These are phyloP conservation scores for Phataginus tetradactyla DNA, from an alignment of 2,797 vertebrate species.

Conservation along the genomic window DNA sequence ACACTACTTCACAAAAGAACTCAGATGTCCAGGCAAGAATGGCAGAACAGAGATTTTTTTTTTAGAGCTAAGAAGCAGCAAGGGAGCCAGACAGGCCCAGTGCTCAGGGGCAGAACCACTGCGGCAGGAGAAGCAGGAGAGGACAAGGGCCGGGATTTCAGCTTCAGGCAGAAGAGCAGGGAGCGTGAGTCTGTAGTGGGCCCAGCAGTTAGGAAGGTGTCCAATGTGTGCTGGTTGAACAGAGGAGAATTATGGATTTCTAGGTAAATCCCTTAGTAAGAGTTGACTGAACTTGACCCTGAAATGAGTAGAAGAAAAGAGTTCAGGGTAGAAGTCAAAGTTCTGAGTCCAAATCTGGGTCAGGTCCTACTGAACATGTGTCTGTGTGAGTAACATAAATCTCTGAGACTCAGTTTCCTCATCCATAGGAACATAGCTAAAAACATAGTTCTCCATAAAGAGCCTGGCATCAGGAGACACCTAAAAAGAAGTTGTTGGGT, in stretches of 20 bases:
- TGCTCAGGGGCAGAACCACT: neutral
- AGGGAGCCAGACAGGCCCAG: neutral
- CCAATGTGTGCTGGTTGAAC: neutral
- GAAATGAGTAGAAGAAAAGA: neutral
- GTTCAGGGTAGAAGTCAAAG: neutral
- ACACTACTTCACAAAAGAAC: neutral
- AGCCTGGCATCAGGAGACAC: neutral
- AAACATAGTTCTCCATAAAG: neutral
- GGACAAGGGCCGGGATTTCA: neutral
- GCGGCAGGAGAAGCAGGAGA: neutral
- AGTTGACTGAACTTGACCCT: neutral
- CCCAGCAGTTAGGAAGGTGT: neutral
- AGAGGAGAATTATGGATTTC: neutral
- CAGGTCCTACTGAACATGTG: neutral
- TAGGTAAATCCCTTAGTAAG: neutral
- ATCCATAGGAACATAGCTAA: neutral
- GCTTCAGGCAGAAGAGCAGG: neutral
- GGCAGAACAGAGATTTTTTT: neutral
- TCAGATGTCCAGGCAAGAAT: neutral
- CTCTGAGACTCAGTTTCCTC: neutral
- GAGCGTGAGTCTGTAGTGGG: neutral
- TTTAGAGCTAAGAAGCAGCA: neutral
- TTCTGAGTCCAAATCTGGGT: neutral
- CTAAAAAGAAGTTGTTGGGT: neutral
- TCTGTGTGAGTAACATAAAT: neutral